Conservation (phyloP, 2,888 invertebrate species). For the Pristionchus fissidentatus region DNA sequence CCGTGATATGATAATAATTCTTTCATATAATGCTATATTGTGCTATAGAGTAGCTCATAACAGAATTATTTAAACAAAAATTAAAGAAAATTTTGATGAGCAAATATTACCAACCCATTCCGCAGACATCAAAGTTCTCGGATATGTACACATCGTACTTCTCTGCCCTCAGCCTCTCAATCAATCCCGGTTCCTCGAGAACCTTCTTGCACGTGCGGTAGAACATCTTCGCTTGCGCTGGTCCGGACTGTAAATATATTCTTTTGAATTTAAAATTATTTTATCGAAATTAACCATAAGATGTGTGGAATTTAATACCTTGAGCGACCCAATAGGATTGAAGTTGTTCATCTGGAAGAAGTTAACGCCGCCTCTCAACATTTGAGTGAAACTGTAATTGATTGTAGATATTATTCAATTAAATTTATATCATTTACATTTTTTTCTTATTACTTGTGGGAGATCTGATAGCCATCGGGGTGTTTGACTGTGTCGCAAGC, state of each 20-base stretch:
- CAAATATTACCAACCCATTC: neutral
- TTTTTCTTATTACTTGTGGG: too few species aligned
- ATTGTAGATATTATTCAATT: neutral
- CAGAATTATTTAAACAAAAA: too few species aligned
- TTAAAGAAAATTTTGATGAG: neutral
- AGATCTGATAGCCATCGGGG: too few species aligned
- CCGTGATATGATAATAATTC: too few species aligned
- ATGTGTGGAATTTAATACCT: neutral
- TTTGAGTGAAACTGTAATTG: neutral
- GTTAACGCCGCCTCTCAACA: neutral
- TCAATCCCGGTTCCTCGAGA: neutral
- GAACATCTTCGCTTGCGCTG: neutral
- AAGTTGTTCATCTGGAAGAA: conserved; percentile 12
- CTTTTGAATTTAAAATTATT: too few species aligned
- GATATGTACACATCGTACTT: conserved; percentile 11
- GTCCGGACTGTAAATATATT: neutral
- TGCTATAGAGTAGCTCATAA: too few species aligned
- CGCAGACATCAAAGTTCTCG: conserved; percentile 1
- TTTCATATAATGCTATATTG: too few species aligned
- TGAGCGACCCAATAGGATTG: neutral
- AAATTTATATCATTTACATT: too few species aligned
- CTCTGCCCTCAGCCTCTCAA: neutral
- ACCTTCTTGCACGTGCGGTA: conserved; percentile 9
- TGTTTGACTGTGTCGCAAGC: too few species aligned
- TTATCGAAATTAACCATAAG: neutral